These are phyloP conservation scores for Heteronetta atricapilla DNA, from an alignment of 2,113 vertebrate genomes.

Conservation along the genomic window DNA sequence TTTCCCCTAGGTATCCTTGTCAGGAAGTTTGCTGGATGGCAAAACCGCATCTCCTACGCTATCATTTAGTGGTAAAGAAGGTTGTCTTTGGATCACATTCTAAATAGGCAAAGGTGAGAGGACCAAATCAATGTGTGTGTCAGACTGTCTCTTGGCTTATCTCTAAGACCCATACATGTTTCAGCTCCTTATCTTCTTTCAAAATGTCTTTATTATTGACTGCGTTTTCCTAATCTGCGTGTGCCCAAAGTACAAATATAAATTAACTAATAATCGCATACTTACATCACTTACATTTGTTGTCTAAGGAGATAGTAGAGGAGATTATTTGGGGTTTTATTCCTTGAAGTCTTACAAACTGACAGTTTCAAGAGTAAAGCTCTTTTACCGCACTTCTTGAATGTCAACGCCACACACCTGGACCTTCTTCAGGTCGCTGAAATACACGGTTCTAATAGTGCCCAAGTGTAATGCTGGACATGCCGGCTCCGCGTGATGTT, in stretches of 20 bases:
- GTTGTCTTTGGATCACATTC: background rate
- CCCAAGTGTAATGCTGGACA: background rate
- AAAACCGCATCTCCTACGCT: accelerated
- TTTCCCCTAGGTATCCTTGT: background rate
- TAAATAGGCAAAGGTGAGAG: background rate
- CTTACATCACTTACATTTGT: background rate
- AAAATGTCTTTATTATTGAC: background rate
- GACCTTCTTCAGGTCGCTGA: background rate
- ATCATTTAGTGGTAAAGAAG: background rate
- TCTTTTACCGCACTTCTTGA: background rate
- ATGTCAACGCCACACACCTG: background rate
- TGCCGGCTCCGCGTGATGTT: background rate
- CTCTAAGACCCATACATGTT: accelerated
- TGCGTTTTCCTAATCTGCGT: background rate
- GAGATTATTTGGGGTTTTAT: background rate
- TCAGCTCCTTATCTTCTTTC: background rate
- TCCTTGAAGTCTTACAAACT: background rate
- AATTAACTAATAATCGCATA: background rate
- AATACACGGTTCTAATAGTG: background rate
- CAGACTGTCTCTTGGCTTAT: background rate
- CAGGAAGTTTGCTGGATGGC: background rate
- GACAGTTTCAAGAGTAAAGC: background rate
- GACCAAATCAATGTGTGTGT: background rate
- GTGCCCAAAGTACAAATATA: background rate
- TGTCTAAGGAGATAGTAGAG: background rate